phyloP scores from a whole-genome alignment of 2,888 invertebrate species.

The Platycheirus rosarum region DNA sequence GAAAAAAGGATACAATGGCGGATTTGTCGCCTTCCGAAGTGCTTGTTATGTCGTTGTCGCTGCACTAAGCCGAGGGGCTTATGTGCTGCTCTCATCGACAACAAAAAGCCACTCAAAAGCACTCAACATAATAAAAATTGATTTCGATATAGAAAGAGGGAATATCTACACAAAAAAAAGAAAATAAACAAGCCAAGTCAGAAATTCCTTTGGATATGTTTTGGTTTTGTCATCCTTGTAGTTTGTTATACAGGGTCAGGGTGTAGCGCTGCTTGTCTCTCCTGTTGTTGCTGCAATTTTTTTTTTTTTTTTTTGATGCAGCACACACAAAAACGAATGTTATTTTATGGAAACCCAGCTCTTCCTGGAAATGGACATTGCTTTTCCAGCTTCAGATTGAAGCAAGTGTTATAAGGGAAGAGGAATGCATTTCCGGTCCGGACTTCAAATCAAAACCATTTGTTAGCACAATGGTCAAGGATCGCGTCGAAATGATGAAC shows the following conservation, averaged over 20 bases:
- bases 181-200: slow-evolving; percentile 15
- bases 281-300: slow-evolving; percentile 25
- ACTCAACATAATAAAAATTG: slow-evolving; percentile 71
- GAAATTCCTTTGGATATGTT: slow-evolving; percentile 38
- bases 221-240: slow-evolving; percentile 37
- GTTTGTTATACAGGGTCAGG: neutral
- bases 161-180: neutral
- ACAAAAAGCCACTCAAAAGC: slow-evolving; percentile 58
- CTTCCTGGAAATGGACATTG: slow-evolving; percentile 8
- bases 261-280: slow-evolving; percentile 7
- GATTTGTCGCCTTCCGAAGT: slow-evolving; percentile 67
- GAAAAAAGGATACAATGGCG: slow-evolving; percentile 48
- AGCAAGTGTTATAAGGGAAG: neutral
- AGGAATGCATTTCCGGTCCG: slow-evolving; percentile 21
- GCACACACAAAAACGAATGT: slow-evolving; percentile 7
- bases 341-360: neutral
- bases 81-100: slow-evolving; percentile 50
- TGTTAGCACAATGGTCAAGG: neutral
- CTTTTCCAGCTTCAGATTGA: slow-evolving; percentile 16
- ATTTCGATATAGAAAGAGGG: slow-evolving; percentile 40
- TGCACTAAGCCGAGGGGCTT: slow-evolving; percentile 64
- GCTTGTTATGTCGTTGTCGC: slow-evolving; percentile 62
- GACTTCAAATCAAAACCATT: slow-evolving; percentile 23
- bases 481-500: neutral
- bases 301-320: slow-evolving; percentile 40